phyloP scores from a whole-genome alignment of 2,113 vertebrate genomes.

The Pseudopodoces humilis region DNA sequence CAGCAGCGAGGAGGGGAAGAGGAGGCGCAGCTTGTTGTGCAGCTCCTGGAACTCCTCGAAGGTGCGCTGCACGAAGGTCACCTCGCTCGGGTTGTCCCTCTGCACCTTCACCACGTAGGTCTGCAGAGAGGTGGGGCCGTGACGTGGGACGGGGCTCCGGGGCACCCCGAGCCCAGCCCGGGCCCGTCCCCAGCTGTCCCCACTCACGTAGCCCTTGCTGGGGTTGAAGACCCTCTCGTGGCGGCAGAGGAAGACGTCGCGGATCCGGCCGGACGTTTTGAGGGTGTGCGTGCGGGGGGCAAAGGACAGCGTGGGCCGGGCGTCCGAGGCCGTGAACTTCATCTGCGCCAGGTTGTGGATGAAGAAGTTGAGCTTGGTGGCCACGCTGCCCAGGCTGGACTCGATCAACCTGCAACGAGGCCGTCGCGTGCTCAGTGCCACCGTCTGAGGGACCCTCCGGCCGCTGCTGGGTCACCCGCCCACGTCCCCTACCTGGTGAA shows the following conservation, averaged over 20 bases:
- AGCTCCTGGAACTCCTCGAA: slow-evolving; percentile 97
- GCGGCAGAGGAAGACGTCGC: slow-evolving; percentile 85
- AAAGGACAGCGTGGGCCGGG: slow-evolving; percentile 85
- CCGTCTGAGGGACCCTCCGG: rapidly evolving
- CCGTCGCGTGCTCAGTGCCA: rapidly evolving
- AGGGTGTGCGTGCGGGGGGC: slow-evolving; percentile 83
- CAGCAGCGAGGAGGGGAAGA: slow-evolving; percentile 89
- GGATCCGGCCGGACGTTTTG: slow-evolving; percentile 83
- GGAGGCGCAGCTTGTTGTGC: slow-evolving; percentile 90
- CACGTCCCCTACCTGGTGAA: slow-evolving; percentile 85
- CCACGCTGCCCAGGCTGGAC: slow-evolving; percentile 96
- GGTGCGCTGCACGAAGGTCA: slow-evolving; percentile 85
- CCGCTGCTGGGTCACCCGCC: neutral
- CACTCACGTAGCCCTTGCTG: slow-evolving; percentile 90
- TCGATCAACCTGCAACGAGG: slow-evolving; percentile 84
- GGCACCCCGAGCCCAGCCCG: no score
- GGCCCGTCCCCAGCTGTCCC: neutral
- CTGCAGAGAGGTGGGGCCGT: slow-evolving; percentile 50
- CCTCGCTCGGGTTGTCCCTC: slow-evolving; percentile 80
- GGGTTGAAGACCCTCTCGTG: slow-evolving; percentile 83
- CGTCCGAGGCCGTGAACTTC: slow-evolving; percentile 89
- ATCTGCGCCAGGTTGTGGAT: slow-evolving; percentile 99
- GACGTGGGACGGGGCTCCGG: rapidly evolving
- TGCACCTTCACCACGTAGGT: slow-evolving; percentile 90
- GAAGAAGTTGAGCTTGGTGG: slow-evolving; percentile 99